Conservation (phyloP, 2,797 vertebrate genomes). For the Sarcoramphus papa region DNA sequence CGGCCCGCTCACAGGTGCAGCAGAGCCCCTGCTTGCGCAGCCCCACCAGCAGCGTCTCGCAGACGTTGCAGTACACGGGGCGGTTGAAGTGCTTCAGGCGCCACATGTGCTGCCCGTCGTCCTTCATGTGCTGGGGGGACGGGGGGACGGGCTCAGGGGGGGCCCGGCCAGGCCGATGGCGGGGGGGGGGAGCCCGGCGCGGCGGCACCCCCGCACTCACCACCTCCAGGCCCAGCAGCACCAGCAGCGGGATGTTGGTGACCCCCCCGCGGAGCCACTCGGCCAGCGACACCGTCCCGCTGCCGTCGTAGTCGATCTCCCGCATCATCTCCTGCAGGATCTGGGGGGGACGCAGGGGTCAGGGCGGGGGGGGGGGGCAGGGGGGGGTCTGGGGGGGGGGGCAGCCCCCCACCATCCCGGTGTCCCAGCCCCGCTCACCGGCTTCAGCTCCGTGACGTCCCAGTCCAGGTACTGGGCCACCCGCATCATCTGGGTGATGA, state of each 20-base stretch:
- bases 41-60: conserved; percentile 83
- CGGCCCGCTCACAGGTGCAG: conserved; percentile 89
- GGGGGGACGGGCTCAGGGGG: background rate
- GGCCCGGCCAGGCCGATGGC: background rate
- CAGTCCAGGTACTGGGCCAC: conserved; percentile 92
- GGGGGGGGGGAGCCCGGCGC: background rate
- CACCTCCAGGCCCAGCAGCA: conserved; percentile 88
- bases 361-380: too few relatives aligned
- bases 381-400: too few relatives aligned
- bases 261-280: conserved; percentile 93
- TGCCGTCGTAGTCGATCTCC: conserved; percentile 88
- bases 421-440: conserved; percentile 68
- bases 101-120: conserved; percentile 90
- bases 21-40: conserved; percentile 89
- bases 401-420: background rate
- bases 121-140: conserved; percentile 83
- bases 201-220: background rate
- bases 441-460: conserved; percentile 91
- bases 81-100: conserved; percentile 90
- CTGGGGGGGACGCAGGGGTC: conserved; percentile 56
- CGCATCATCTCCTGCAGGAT: conserved; percentile 94
- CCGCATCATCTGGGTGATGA: conserved; percentile 94
- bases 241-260: conserved; percentile 89
- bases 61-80: conserved; percentile 89
- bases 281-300: conserved; percentile 86